Base-by-base conservation (phyloP, 1,140 invertebrate genomes). In the Sycophaga agraensis region DNA sequence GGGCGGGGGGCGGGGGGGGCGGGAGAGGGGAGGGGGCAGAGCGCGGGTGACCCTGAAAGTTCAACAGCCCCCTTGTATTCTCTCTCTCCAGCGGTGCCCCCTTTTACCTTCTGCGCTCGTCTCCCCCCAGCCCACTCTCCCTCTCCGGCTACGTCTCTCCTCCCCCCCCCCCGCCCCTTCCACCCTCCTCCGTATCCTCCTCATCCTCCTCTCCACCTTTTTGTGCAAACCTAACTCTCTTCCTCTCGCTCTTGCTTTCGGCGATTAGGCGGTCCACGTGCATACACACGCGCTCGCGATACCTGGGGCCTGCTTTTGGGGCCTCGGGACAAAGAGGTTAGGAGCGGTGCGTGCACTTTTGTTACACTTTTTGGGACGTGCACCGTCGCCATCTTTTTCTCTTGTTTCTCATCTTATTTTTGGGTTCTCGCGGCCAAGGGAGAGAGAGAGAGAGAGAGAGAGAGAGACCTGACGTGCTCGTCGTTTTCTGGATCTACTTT, bases 21-120 rank as follows among this genome's bases (percentile, higher is more conserved):
- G 43, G 31, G 16, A 60, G 35, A 42, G 40, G 14, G n/a, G n/a
- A 4, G 35, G 24, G 34, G 22, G 2, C 42, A 21, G 34, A 46
- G 55, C 22, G 60, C 63, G 59, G 70, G 68, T 76, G 75, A 77
- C 75, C 75, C 74, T 77, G 75, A 77, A 77, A 75, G 75, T 76
- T 77, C 75, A 77, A 75, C 74, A 77, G 73, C 74, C 75, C 72
- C 69, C 73, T 69, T 67, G 46, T 67, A 66, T 69, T 67, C 60
- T 34, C 46, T 55, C 16, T 26, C 46, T 55, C 16, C 40, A 26
- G 11, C 53, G 9, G 26, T 28, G 42, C 24, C 40, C 53, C 42
- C 50, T 53, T 58, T 48, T 43, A n/a, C 21, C 48, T 35, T 51
- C 54, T 22, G 61, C 11, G 21, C 28, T 51, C 34, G 2, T 22